Percentiles rank a stretch among this genome's conserved stretches.
These are phyloP conservation scores for Chymomyza procnemis DNA, from an alignment of 2,888 invertebrate species.

Conservation along the genomic window DNA sequence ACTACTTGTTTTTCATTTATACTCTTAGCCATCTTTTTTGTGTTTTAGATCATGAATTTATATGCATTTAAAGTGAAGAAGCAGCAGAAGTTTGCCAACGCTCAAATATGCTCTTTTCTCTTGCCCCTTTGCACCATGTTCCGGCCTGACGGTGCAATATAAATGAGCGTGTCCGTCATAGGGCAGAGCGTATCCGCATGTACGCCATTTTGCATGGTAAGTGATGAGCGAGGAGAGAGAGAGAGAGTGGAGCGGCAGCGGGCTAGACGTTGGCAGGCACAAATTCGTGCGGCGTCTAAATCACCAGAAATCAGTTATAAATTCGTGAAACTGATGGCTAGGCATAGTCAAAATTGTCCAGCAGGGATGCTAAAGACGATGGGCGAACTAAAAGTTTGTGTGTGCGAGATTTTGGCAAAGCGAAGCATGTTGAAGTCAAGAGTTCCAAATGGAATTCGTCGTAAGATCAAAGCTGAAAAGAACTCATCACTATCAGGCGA, in stretches of 20 bases:
- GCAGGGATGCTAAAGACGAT: not conserved
- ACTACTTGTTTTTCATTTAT: conserved; percentile 26
- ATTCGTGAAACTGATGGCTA: conserved; percentile 40
- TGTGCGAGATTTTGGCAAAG: no score
- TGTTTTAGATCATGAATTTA: conserved; percentile 21
- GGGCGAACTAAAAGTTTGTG: not conserved
- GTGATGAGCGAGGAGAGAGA: conserved; percentile 30
- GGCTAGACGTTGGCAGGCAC: conserved; percentile 31
- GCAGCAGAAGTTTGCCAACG: not conserved
- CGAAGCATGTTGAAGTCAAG: no score
- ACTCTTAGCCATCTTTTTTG: not conserved
- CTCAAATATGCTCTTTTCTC: conserved; percentile 4
- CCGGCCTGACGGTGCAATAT: conserved; percentile 28
- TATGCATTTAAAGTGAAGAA: conserved; percentile 48
- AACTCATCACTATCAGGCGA: no score
- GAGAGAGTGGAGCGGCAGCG: no score
- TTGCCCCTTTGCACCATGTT: not conserved
- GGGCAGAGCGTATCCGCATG: conserved; percentile 25
- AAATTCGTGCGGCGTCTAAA: conserved; percentile 43
- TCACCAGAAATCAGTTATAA: conserved; percentile 73
- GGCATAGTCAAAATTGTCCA: not conserved
- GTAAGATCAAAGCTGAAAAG: no score
- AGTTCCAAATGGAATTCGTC: no score
- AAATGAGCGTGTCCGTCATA: conserved; percentile 54
- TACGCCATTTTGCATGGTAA: conserved; percentile 58